phyloP scores from a whole-genome alignment of 2,888 invertebrate species.

The Pterostichus madidus region DNA sequence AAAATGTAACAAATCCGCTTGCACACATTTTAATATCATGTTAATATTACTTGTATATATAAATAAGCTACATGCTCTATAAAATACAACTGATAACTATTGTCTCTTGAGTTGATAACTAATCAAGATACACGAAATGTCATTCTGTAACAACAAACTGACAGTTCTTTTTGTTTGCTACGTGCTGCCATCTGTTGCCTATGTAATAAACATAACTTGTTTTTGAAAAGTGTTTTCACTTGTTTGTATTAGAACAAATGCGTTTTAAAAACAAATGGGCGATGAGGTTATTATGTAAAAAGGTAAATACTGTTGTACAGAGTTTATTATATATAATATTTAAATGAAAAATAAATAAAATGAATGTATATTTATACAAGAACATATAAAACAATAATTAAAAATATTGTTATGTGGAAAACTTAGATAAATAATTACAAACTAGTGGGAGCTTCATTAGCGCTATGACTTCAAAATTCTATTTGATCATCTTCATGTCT shows the following conservation, averaged over 20 bases:
- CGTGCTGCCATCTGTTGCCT: constrained; percentile 30
- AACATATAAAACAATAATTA: constrained; percentile 9
- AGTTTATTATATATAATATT: too few species aligned
- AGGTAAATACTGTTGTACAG: too few species aligned
- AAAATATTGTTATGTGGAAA: background rate
- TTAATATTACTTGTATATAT: constrained; percentile 35
- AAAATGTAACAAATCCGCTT: constrained; percentile 73
- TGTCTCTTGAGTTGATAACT: constrained; percentile 8
- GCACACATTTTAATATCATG: constrained; percentile 72
- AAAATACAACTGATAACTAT: constrained; percentile 34
- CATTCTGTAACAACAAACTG: constrained; percentile 56
- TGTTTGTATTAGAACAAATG: too few species aligned
- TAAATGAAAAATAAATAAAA: constrained; percentile 33
- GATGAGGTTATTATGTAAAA: background rate
- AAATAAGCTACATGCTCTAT: constrained; percentile 31
- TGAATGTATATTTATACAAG: background rate
- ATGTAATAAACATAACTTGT: background rate
- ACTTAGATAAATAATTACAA: background rate
- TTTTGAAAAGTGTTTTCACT: too few species aligned
- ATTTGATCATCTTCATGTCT: constrained; percentile 84
- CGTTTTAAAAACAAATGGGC: too few species aligned
- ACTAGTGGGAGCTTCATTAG: background rate
- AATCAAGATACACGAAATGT: constrained; percentile 55
- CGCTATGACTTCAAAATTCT: constrained; percentile 78
- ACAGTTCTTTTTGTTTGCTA: constrained; percentile 32